Evolutionary conservation across 2,797 vertebrate species (phyloP).

Genomic region (Crocidura indochinensis): DNA sequence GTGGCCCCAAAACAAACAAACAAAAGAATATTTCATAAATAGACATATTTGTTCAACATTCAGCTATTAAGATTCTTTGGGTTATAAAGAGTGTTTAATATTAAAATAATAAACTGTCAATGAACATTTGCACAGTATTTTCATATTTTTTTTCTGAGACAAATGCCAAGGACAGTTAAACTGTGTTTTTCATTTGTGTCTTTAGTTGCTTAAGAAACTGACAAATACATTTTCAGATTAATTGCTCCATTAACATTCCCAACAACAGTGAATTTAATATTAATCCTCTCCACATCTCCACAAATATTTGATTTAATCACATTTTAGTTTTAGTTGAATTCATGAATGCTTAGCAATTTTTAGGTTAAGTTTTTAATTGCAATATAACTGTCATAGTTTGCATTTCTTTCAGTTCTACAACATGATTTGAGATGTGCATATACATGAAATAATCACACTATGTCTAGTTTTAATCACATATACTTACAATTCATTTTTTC

Average conservation of each 20-base stretch:
- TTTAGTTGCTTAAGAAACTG: constrained; percentile 16
- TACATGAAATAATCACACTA: background rate
- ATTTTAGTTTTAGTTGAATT: constrained; percentile 11
- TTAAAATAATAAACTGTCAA: constrained; percentile 31
- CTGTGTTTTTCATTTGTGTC: background rate
- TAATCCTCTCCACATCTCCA: background rate
- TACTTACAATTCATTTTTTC: background rate
- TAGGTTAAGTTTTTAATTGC: background rate
- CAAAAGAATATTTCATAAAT: background rate
- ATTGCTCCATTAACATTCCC: background rate
- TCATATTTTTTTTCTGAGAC: background rate
- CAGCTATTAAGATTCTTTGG: background rate
- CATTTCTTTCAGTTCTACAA: background rate
- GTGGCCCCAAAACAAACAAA: too few relatives aligned
- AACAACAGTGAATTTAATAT: background rate
- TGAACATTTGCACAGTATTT: background rate
- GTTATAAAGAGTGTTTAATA: background rate
- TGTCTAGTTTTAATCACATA: background rate
- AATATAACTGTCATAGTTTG: background rate
- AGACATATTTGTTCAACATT: background rate
- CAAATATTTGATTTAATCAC: background rate
- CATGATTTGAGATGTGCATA: background rate
- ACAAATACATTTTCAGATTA: background rate
- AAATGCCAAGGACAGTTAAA: background rate
- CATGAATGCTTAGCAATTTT: background rate